Evolutionary conservation across 1,140 invertebrate species (phyloP).

Genomic region (Drepana arcuata): DNA sequence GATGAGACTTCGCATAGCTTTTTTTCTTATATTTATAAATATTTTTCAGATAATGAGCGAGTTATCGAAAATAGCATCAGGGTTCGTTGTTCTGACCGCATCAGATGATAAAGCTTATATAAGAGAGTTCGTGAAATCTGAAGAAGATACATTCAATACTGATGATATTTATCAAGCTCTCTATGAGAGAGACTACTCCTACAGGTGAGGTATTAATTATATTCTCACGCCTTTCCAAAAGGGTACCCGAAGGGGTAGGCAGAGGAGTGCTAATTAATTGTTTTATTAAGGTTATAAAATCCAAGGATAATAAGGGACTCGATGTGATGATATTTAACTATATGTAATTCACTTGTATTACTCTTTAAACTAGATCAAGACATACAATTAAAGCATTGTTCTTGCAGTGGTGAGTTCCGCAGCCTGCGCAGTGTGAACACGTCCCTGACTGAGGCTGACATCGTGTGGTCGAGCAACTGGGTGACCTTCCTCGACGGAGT

Average conservation of each 20-base stretch:
- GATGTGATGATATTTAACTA: neutral
- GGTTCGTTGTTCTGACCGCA: no score
- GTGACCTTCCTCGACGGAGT: conserved; percentile 13
- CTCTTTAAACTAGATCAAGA: neutral
- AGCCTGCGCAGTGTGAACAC: conserved; percentile 5
- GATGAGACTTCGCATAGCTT: no score
- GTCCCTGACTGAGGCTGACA: conserved; percentile 1
- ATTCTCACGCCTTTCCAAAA: no score
- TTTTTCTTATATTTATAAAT: neutral
- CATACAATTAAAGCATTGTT: no score
- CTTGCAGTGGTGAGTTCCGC: conserved; percentile 12
- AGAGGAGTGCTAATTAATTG: no score
- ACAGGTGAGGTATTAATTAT: neutral
- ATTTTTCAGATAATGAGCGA: neutral
- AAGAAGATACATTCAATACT: neutral
- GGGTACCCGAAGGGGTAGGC: no score
- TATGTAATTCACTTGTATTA: neutral
- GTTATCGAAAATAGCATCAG: neutral
- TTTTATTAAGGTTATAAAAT: neutral
- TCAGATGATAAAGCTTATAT: no score
- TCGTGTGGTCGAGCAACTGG: conserved; percentile 15
- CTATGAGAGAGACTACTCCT: conserved; percentile 4
- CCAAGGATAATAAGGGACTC: neutral
- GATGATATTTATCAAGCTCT: conserved; percentile 6
- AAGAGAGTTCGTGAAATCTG: neutral